Conservation (phyloP, 2,888 invertebrate species). For the Microctonus brassicae region DNA sequence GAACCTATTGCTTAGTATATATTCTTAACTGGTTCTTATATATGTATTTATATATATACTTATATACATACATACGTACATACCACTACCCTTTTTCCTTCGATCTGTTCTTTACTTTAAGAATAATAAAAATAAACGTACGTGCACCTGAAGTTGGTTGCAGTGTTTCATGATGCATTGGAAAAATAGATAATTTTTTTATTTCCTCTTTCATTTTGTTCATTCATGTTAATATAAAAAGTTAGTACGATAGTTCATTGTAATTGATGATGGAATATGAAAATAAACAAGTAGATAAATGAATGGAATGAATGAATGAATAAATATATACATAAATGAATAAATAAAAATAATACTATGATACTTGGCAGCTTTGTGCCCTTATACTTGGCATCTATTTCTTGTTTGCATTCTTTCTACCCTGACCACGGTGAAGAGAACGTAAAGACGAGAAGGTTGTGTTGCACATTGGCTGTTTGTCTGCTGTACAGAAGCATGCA, state of each 20-base stretch:
- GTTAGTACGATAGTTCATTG: background rate
- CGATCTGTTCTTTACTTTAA: background rate
- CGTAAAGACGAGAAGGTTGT: too few species aligned
- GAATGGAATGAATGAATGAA: too few species aligned
- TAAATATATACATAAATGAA: background rate
- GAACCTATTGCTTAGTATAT: slow-evolving; percentile 40
- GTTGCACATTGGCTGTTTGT: background rate
- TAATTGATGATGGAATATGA: background rate
- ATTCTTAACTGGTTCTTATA: slow-evolving; percentile 41
- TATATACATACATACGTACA: too few species aligned
- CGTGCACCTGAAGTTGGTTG: background rate
- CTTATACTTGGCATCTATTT: slow-evolving; percentile 14
- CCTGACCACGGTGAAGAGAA: slow-evolving; percentile 23
- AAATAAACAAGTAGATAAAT: too few species aligned
- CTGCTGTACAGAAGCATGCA: background rate
- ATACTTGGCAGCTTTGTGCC: slow-evolving; percentile 14
- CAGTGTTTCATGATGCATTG: background rate
- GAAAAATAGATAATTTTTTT: background rate
- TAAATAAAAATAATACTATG: slow-evolving; percentile 22
- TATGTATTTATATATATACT: too few species aligned
- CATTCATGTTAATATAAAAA: background rate
- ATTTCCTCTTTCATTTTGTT: background rate
- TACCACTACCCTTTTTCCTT: slow-evolving; percentile 23
- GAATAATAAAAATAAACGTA: slow-evolving; percentile 1
- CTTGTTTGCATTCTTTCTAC: slow-evolving; percentile 33